A percentile compares a stretch with the other conserved stretches of the same genome.
phyloP scores from a whole-genome alignment of 2,113 vertebrate species.

The Podiceps cristatus region DNA sequence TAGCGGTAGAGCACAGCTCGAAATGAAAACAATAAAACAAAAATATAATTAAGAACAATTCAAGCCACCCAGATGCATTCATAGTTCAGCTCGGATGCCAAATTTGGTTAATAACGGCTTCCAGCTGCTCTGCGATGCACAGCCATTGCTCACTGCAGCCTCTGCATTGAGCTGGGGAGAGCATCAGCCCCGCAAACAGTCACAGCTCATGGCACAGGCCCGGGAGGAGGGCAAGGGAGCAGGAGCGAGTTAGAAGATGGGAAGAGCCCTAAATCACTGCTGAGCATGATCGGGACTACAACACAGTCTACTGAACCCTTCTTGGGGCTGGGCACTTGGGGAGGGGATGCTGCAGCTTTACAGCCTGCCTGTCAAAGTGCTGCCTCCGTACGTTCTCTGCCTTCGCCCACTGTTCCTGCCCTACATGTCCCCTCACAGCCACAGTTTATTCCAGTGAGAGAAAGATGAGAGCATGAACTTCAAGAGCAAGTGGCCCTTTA shows the following conservation, averaged over 20 bases:
- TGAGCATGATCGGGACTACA: neutral
- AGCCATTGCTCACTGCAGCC: neutral
- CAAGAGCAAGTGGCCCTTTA: neutral
- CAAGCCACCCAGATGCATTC: conserved; percentile 21
- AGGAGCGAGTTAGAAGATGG: neutral
- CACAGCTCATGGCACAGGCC: accelerated
- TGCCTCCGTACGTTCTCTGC: neutral
- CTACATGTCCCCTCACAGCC: neutral
- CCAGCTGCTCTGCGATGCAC: neutral
- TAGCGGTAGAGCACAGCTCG: neutral
- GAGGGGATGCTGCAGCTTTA: neutral
- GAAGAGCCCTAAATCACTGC: neutral
- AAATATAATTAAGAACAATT: conserved; percentile 61
- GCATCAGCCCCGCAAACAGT: neutral
- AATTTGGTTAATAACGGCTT: conserved; percentile 3
- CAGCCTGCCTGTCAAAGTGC: too few species aligned
- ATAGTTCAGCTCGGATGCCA: neutral
- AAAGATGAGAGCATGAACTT: neutral
- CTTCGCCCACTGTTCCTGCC: accelerated
- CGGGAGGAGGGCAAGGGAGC: neutral
- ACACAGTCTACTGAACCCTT: accelerated
- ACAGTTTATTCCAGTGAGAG: accelerated
- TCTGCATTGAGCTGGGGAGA: neutral
- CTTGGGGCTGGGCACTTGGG: neutral
- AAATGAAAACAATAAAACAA: conserved; percentile 65